Conservation (phyloP, 1,140 invertebrate genomes). For the Spodoptera frugiperda region DNA sequence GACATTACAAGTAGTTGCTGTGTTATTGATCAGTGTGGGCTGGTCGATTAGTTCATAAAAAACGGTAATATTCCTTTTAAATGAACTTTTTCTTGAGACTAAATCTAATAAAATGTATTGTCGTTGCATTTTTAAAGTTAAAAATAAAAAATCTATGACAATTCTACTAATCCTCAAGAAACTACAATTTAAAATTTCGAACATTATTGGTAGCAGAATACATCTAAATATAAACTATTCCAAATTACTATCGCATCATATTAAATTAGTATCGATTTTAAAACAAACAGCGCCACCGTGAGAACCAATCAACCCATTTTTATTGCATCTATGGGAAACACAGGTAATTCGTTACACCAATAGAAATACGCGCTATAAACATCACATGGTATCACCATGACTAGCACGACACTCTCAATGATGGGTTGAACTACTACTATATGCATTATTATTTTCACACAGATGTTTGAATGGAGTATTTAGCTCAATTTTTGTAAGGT, state of each 20-base stretch:
- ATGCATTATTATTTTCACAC: slow-evolving; percentile 27
- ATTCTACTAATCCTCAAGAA: too few species aligned
- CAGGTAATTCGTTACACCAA: slow-evolving; percentile 40
- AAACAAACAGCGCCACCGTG: neutral
- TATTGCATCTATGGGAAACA: slow-evolving; percentile 32
- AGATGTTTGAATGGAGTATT: neutral
- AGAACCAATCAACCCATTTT: neutral
- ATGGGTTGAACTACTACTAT: neutral
- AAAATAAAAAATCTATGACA: too few species aligned
- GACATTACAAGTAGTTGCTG: slow-evolving; percentile 50
- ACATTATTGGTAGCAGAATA: too few species aligned
- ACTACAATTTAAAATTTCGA: too few species aligned
- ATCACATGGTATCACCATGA: slow-evolving; percentile 1
- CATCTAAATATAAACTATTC: too few species aligned
- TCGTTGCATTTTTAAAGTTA: too few species aligned
- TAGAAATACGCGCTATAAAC: neutral
- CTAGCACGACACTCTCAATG: neutral
- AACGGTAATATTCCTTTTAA: too few species aligned
- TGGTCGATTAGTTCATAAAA: neutral
- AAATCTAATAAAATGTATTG: too few species aligned
- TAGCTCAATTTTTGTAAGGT: neutral
- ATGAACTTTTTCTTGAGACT: too few species aligned
- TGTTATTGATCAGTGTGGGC: neutral
- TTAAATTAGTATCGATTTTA: neutral
- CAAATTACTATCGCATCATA: too few species aligned